Percentiles rank a stretch among this genome's conserved stretches.
phyloP scores from a whole-genome alignment of 2,888 invertebrate genomes.

The Thymelicus lineola region DNA sequence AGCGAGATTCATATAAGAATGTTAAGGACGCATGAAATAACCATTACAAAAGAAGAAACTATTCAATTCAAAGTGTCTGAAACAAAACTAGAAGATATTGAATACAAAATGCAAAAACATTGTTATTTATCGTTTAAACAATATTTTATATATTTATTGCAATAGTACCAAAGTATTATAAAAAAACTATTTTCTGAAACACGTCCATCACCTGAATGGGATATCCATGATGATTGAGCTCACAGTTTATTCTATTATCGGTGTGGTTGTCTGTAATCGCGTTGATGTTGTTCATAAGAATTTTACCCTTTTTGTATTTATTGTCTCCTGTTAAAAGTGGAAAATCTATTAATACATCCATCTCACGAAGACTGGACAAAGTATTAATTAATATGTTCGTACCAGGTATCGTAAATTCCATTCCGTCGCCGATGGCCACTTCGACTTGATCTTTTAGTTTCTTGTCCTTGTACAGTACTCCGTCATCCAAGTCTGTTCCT shows the following conservation, averaged over 20 bases:
- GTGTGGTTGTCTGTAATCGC: constrained; percentile 91
- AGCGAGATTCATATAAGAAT: too few relatives aligned
- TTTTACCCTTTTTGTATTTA: constrained; percentile 93
- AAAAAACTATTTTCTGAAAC: neutral
- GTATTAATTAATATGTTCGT: constrained; percentile 45
- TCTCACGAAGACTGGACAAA: constrained; percentile 8
- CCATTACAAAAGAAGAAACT: too few relatives aligned
- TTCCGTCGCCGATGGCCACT: constrained; percentile 96
- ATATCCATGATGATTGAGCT: constrained; percentile 89
- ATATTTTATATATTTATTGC: too few relatives aligned
- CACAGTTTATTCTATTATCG: constrained; percentile 90
- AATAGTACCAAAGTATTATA: too few relatives aligned
- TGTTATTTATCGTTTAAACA: too few relatives aligned
- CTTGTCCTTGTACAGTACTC: constrained; percentile 93
- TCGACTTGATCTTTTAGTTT: constrained; percentile 95
- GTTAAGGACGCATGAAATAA: too few relatives aligned
- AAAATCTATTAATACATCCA: neutral
- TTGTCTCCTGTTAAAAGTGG: constrained; percentile 87
- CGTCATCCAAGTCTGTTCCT: constrained; percentile 90
- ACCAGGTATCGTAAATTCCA: constrained; percentile 97
- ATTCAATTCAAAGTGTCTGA: too few relatives aligned
- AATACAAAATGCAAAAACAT: too few relatives aligned
- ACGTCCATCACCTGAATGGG: constrained; percentile 81
- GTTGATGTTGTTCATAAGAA: constrained; percentile 92
- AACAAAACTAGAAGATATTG: neutral